Conservation (phyloP, 2,797 vertebrate species). For the Siniperca undulata region DNA sequence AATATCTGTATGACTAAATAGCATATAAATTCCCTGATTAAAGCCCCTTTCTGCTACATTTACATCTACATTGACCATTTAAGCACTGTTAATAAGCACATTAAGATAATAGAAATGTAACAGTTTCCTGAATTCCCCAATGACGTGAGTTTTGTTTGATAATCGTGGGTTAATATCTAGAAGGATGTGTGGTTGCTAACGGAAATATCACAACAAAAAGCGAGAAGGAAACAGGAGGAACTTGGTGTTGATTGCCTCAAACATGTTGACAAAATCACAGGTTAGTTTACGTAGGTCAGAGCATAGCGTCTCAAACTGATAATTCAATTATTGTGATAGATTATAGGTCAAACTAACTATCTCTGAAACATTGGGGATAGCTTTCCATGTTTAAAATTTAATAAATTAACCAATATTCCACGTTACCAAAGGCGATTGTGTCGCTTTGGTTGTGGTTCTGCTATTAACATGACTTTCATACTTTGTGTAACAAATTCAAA, state of each 20-base stretch:
- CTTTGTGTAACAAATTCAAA: not conserved
- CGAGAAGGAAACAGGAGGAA: conserved; percentile 6
- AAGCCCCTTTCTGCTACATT: not conserved
- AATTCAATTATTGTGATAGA: not conserved
- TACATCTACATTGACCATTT: not conserved
- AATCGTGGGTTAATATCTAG: not conserved
- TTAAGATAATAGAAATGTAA: not conserved
- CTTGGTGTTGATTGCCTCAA: not conserved
- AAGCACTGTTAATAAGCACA: not conserved
- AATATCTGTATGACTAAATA: not conserved
- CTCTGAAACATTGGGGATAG: not conserved
- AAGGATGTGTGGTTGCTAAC: not conserved
- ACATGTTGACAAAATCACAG: conserved; percentile 4
- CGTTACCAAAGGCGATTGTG: no score
- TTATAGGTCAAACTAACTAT: not conserved
- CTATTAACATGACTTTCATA: not conserved
- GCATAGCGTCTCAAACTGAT: not conserved
- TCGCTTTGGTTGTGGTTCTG: not conserved
- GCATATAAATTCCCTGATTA: not conserved
- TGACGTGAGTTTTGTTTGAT: not conserved
- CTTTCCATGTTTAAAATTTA: not conserved
- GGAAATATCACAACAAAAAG: not conserved
- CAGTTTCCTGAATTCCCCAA: not conserved
- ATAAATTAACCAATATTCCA: not conserved
- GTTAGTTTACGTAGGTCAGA: not conserved